Base-by-base conservation (phyloP, 64 coral and sea anemone genomes). In the Pachyseris speciosa region DNA sequence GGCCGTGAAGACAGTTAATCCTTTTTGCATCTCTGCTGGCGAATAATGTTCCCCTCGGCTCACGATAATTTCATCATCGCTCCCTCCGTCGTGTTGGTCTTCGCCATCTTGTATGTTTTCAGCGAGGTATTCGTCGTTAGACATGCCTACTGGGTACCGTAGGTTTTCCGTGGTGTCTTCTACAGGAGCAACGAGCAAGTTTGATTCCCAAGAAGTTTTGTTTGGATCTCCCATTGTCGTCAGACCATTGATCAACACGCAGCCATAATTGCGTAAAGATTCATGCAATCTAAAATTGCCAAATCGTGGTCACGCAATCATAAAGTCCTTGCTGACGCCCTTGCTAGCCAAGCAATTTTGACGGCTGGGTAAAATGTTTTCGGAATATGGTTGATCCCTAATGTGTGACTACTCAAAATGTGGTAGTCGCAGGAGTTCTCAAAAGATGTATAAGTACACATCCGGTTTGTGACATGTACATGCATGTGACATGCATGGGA, bases 1-100 rank as follows among this genome's bases (percentile, higher is more conserved):
- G 11, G 94, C 94, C 27, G 94, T 96, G 72, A 93, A 96, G 7
- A 96, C 63, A 3, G 94, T 96, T 19, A 96, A 83, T 20, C 94
- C 94, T 75, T 89, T 89, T 60, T 80, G 51, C 25, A 49, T 16
- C 27, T 71, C 83, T 8, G 25, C 40, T 2, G 63, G 40, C 3
- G 45, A 29, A 86, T 52, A 27, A 2, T 37, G 37, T n/a, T 69
- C 37, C 2, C 52, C 52, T 12, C 77, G 32, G n/a, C n/a, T n/a
- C 7, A 20, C 1, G 19, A 80, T 61, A n/a, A 80, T 38, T 41
- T 58, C 29, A 11, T 61, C 52, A 0, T 22, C 50, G 13, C 16
- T 40, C 2, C 36, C 53, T n/a, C 2, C 8, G 19, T 61, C 77
- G 6, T 37, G 0, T 49, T 19, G 28, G 16, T 38, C 67, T 3